These are phyloP conservation scores for Globia sparganii DNA, from an alignment of 2,888 invertebrate species.

Conservation along the genomic window DNA sequence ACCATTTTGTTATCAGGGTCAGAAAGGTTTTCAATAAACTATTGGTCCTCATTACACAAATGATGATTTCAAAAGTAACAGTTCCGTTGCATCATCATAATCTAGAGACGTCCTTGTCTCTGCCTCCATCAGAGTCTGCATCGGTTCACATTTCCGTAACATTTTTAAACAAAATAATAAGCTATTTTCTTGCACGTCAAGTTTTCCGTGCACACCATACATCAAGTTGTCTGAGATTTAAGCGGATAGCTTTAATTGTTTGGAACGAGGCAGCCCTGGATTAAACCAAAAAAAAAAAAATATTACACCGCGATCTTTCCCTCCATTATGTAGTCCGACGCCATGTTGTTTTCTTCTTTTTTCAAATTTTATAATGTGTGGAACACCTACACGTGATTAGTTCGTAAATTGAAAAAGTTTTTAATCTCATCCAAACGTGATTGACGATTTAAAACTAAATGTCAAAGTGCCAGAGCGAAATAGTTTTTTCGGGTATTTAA, in stretches of 20 bases:
- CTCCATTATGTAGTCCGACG: constrained; percentile 62
- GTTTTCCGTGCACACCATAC: constrained; percentile 73
- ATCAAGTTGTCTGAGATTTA: constrained; percentile 76
- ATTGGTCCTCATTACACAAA: not conserved
- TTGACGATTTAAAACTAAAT: constrained; percentile 60
- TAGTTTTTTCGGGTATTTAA: constrained; percentile 39
- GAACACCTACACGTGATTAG: constrained; percentile 62
- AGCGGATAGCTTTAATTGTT: constrained; percentile 87
- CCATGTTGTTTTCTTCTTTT: constrained; percentile 50
- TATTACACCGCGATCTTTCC: constrained; percentile 66
- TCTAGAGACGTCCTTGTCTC: not conserved
- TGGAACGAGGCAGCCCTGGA: constrained; percentile 78
- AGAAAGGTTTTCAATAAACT: not conserved
- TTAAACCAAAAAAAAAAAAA: constrained; percentile 71
- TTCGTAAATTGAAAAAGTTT: constrained; percentile 58
- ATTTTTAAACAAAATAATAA: constrained; percentile 52
- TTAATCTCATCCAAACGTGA: constrained; percentile 54
- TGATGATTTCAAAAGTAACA: not conserved
- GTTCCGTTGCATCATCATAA: not conserved
- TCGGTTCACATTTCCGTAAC: not conserved
- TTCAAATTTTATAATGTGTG: constrained; percentile 44
- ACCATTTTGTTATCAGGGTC: not conserved
- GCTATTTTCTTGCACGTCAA: constrained; percentile 61
- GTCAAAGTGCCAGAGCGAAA: constrained; percentile 51
- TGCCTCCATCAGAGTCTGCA: not conserved